Base-by-base conservation (phyloP, 2,888 invertebrate genomes). In the Priocnemis perturbator region DNA sequence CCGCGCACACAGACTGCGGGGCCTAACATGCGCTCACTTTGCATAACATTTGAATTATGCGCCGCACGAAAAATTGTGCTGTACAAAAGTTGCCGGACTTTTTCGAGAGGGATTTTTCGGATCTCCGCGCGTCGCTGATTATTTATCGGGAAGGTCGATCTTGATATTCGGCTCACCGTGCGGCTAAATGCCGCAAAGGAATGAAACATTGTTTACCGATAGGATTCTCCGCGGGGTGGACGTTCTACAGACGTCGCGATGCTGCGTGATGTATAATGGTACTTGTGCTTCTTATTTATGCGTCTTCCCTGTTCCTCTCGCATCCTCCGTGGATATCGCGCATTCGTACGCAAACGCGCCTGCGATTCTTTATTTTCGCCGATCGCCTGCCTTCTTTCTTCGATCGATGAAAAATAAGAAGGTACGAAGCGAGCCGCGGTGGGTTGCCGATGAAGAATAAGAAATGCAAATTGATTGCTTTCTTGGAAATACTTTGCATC, bases 81-180 rank as follows among this genome's bases (percentile, higher is more conserved):
- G n/a, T n/a, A n/a, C n/a, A n/a, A n/a, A n/a, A n/a, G n/a, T n/a
- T n/a, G n/a, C n/a, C n/a, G n/a, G n/a, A n/a, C n/a, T n/a, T n/a
- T n/a, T n/a, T n/a, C n/a, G n/a, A n/a, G n/a, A n/a, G n/a, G n/a
- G n/a, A 74, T 82, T 82, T 50, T 82, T 77, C 69, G 76, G 68
- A 5, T 5, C 2, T 9, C 53, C 63, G 69, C 59, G 47, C 53
- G 71, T 66, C 17, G 11, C 81, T 76, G 81, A 79, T 83, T 79
- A 81, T 83, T 83, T 75, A 78, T 68, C 78, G 64, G 69, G 81
- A 79, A 77, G 76, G 70, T 17, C 77, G 77, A 83, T 83, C 82
- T 83, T 79, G 83, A 83, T 83, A 82, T 71, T 63, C 75, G 60
- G 58, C 61, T 57, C 61, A 69, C 73, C 64, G 63, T 47, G n/a